Percentiles rank a stretch among this genome's conserved stretches.
Evolutionary conservation across 1,140 invertebrate species (phyloP).

Genomic region (Belonocnema kinseyi): DNA sequence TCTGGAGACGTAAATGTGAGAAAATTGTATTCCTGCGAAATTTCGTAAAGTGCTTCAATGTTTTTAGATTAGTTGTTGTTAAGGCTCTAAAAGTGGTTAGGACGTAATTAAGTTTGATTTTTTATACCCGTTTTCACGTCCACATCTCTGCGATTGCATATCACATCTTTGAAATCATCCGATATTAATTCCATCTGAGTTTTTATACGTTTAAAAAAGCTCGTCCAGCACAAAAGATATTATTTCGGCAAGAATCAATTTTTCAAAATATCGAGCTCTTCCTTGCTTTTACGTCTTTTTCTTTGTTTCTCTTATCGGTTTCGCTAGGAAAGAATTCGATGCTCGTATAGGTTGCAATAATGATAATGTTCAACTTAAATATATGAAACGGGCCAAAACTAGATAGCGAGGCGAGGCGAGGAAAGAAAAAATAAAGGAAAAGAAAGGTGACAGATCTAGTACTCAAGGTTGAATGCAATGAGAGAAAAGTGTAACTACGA

Average conservation of each 20-base stretch:
- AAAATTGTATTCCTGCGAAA: neutral
- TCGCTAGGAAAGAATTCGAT: neutral
- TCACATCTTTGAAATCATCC: constrained; percentile 6
- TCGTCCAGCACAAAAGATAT: neutral
- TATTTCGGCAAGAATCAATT: neutral
- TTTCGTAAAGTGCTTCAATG: neutral
- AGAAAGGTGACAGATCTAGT: neutral
- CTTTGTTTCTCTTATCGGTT: neutral
- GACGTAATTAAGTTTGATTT: constrained; percentile 9
- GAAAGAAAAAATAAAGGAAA: neutral
- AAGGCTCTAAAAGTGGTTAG: constrained; percentile 9
- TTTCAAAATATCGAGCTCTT: constrained; percentile 10
- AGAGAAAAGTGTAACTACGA: constrained; percentile 27
- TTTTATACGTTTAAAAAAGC: neutral
- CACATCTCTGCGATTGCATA: constrained; percentile 16
- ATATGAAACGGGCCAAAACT: neutral
- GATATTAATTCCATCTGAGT: constrained; percentile 19
- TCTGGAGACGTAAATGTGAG: constrained; percentile 24
- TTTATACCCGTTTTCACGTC: constrained; percentile 5
- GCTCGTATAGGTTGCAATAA: neutral
- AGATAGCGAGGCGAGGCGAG: constrained; percentile 3
- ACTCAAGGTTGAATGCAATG: constrained; percentile 6
- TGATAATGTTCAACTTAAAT: neutral
- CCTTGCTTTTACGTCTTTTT: neutral
- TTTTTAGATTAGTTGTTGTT: constrained; percentile 13